These are phyloP conservation scores for Pelmatolapia mariae DNA, from an alignment of 2,113 vertebrate genomes.

Conservation along the genomic window DNA sequence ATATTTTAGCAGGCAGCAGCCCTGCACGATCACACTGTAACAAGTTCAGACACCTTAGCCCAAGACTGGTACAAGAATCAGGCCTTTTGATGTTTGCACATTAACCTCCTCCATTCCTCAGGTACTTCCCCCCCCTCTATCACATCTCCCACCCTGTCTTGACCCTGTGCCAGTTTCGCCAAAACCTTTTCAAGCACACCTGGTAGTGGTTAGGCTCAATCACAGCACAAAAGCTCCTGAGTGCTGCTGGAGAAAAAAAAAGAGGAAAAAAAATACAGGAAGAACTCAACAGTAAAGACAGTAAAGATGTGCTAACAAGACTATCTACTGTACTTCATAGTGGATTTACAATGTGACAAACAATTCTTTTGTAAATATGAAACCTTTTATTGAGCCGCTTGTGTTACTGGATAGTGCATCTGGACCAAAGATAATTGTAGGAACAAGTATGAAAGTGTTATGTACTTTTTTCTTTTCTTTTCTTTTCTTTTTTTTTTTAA, in stretches of 20 bases:
- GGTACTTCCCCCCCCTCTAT: not conserved
- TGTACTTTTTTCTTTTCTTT: not conserved
- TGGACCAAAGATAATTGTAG: not conserved
- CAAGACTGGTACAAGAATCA: slow-evolving; percentile 43
- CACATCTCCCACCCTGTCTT: slow-evolving; percentile 16
- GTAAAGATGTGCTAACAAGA: not conserved
- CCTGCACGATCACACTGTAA: slow-evolving; percentile 55
- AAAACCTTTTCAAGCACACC: slow-evolving; percentile 66
- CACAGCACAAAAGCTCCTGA: slow-evolving; percentile 44
- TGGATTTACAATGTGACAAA: not conserved
- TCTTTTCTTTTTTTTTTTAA: not conserved
- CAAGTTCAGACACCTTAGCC: slow-evolving; percentile 58
- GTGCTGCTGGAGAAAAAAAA: slow-evolving; percentile 4
- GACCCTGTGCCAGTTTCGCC: slow-evolving; percentile 59
- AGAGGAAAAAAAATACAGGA: not conserved
- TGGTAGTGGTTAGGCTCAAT: slow-evolving; percentile 73
- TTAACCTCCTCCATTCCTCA: slow-evolving; percentile 35
- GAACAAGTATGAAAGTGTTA: not conserved
- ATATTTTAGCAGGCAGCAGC: slow-evolving; percentile 17
- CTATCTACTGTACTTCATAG: not conserved
- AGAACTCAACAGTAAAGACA: not conserved
- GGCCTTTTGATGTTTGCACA: slow-evolving; percentile 59
- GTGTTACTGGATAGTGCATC: not conserved
- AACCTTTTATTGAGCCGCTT: not conserved
- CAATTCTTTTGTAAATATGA: not conserved